These are phyloP conservation scores for Philopedon plagiatum DNA, from an alignment of 2,888 invertebrate species.

Conservation along the genomic window DNA sequence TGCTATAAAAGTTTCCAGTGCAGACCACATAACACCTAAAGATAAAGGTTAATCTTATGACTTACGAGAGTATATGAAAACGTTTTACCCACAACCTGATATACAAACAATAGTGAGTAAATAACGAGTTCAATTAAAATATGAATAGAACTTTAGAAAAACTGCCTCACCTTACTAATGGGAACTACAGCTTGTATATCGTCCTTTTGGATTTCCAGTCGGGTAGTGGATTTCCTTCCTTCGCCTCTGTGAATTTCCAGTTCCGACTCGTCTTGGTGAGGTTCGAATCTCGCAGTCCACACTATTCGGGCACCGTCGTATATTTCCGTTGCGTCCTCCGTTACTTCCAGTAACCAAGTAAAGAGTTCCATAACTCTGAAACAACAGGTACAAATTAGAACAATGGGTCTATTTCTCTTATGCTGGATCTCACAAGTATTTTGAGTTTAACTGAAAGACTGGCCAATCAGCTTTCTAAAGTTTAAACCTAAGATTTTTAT, in stretches of 20 bases:
- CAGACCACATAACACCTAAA: no score
- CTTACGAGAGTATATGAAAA: no score
- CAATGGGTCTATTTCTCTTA: neutral
- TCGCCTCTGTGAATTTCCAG: constrained; percentile 62
- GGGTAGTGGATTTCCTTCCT: constrained; percentile 80
- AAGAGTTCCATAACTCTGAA: constrained; percentile 84
- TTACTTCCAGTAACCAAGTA: constrained; percentile 92
- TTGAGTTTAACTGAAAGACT: no score
- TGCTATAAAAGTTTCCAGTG: no score
- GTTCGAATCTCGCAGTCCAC: constrained; percentile 86
- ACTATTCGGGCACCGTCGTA: constrained; percentile 89
- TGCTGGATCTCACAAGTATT: no score
- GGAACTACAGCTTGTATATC: constrained; percentile 94
- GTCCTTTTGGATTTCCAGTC: constrained; percentile 92
- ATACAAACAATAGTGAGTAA: no score
- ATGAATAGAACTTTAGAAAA: no score
- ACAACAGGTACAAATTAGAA: constrained; percentile 23
- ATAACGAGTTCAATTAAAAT: no score
- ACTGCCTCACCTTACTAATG: constrained; percentile 86
- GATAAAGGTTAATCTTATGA: no score
- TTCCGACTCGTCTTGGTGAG: constrained; percentile 71
- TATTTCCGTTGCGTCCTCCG: constrained; percentile 82
- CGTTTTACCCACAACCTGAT: no score
- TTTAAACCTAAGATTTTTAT: no score
- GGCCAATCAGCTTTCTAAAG: no score